A percentile compares a stretch with the other conserved stretches of the same genome.
These are phyloP conservation scores for Athalia circularis DNA, from an alignment of 2,888 invertebrate genomes.

Conservation along the genomic window DNA sequence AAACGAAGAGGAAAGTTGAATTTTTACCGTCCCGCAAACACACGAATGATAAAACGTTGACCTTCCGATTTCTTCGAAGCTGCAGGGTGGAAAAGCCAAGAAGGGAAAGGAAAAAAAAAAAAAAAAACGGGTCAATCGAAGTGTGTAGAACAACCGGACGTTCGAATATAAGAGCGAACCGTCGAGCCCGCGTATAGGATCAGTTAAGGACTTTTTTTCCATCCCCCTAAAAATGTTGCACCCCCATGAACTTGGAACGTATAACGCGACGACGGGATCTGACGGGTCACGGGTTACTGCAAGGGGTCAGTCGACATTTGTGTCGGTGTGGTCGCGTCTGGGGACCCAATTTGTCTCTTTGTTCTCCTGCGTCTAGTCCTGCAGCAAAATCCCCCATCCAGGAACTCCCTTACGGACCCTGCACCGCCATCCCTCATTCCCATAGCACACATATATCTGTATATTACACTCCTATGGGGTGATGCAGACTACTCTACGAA, in stretches of 20 bases:
- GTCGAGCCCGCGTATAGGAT: too few relatives aligned
- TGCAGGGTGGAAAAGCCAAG: too few relatives aligned
- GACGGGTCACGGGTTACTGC: constrained; percentile 43
- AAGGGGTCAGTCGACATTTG: constrained; percentile 42
- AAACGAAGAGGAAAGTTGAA: background rate
- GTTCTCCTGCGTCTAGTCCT: constrained; percentile 15
- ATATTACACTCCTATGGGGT: too few relatives aligned
- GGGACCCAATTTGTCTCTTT: constrained; percentile 43
- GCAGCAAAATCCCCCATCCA: too few relatives aligned
- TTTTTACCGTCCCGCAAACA: background rate
- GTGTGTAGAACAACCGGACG: constrained; percentile 34
- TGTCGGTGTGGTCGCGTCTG: constrained; percentile 45
- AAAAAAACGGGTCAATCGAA: constrained; percentile 23
- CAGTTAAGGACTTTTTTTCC: constrained; percentile 1
- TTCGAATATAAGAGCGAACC: background rate
- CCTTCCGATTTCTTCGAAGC: too few relatives aligned
- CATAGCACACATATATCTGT: too few relatives aligned
- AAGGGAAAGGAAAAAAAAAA: background rate
- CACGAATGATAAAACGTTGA: background rate
- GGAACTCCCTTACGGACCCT: too few relatives aligned
- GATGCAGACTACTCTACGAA: too few relatives aligned
- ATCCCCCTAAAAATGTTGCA: background rate
- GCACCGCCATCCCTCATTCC: too few relatives aligned
- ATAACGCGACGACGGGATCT: constrained; percentile 27
- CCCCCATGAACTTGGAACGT: too few relatives aligned